phyloP scores from a whole-genome alignment of 2,797 vertebrate species.

The Karalla daura region DNA sequence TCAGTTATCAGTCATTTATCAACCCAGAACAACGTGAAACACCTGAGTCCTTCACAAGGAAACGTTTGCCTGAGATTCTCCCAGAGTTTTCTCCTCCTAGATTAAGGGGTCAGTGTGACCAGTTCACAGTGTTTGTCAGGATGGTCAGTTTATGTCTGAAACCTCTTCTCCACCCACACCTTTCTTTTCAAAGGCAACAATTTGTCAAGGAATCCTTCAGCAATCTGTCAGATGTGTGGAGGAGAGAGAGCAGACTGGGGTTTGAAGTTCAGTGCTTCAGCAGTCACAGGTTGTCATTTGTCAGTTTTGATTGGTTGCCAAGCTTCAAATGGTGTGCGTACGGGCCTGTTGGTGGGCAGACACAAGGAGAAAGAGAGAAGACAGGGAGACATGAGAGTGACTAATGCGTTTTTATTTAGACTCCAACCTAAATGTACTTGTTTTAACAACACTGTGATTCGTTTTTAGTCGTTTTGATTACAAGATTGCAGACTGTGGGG shows the following conservation, averaged over 20 bases:
- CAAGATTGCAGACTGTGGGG: no score
- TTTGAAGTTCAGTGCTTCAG: not conserved
- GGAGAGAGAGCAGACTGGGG: not conserved
- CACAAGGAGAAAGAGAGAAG: no score
- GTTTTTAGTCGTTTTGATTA: no score
- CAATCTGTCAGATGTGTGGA: not conserved
- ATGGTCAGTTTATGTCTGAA: not conserved
- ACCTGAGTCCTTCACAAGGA: no score
- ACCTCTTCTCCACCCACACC: not conserved
- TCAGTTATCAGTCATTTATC: not conserved
- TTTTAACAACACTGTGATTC: no score
- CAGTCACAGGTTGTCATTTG: not conserved
- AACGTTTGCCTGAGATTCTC: not conserved
- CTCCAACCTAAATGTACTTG: no score
- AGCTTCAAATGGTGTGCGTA: no score
- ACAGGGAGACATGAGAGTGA: no score
- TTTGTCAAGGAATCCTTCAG: not conserved
- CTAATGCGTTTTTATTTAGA: no score
- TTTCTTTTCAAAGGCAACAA: not conserved
- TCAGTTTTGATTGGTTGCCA: no score
- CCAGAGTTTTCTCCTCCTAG: not conserved
- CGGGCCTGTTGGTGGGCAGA: no score
- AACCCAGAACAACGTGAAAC: not conserved
- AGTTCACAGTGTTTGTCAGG: not conserved
- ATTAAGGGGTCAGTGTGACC: not conserved